A percentile compares a stretch with the other conserved stretches of the same genome.
phyloP scores from a whole-genome alignment of 2,888 invertebrate genomes.

The Byasa hedistus region DNA sequence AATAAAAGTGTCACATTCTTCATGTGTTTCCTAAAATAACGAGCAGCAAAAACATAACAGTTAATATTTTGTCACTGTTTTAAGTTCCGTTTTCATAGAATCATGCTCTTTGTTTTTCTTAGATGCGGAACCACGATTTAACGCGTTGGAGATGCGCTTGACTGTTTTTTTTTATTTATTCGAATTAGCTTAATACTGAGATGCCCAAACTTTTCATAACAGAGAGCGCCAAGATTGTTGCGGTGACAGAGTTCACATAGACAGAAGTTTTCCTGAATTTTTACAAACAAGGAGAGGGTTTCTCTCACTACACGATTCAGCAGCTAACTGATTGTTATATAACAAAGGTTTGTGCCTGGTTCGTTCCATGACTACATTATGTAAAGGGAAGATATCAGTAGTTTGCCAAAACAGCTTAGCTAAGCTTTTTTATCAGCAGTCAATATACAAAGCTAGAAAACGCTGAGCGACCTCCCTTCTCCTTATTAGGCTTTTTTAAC shows the following conservation, averaged over 20 bases:
- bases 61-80: conserved; percentile 15
- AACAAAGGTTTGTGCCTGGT: too few relatives aligned
- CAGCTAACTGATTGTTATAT: too few relatives aligned
- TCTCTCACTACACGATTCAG: too few relatives aligned
- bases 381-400: too few relatives aligned
- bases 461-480: too few relatives aligned
- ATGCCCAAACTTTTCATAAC: not conserved
- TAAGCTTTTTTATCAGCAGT: too few relatives aligned
- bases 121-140: conserved; percentile 25
- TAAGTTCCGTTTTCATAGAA: conserved; percentile 3
- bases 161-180: conserved; percentile 20
- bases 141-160: conserved; percentile 17
- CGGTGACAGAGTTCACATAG: not conserved
- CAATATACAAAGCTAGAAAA: too few relatives aligned
- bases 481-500: too few relatives aligned
- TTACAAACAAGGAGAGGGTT: too few relatives aligned
- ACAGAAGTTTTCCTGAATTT: too few relatives aligned
- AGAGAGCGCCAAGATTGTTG: not conserved
- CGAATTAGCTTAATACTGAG: conserved; percentile 7
- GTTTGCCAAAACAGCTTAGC: too few relatives aligned
- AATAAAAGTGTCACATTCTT: not conserved
- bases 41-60: not conserved
- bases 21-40: not conserved
- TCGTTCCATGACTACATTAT: too few relatives aligned
- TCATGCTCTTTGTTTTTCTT: conserved; percentile 4